A percentile compares a stretch with the other conserved stretches of the same genome.
Evolutionary conservation across 2,888 invertebrate species (phyloP).

Genomic region (Phyto melanocephala): DNA sequence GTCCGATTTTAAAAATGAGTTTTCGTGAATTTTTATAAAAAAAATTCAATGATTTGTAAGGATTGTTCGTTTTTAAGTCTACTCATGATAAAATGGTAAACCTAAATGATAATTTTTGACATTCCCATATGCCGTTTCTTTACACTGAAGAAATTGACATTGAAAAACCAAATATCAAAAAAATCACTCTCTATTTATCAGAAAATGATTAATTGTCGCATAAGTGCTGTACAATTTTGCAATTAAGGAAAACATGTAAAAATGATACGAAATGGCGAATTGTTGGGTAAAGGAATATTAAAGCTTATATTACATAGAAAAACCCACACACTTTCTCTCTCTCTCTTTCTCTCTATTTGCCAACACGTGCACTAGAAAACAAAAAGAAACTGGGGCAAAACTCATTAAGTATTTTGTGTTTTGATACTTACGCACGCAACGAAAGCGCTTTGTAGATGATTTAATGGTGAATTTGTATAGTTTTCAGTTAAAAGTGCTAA

Average conservation of each 20-base stretch:
- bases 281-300: background rate
- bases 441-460: slow-evolving; percentile 19
- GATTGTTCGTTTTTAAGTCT: too few relatives aligned
- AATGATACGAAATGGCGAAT: background rate
- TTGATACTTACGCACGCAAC: slow-evolving; percentile 32
- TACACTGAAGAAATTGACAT: too few relatives aligned
- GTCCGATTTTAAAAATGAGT: too few relatives aligned
- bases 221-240: background rate
- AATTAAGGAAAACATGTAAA: background rate
- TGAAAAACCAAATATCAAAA: too few relatives aligned
- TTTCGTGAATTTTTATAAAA: too few relatives aligned
- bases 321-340: too few relatives aligned
- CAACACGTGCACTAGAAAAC: background rate
- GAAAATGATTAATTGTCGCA: background rate
- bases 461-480: background rate
- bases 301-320: background rate
- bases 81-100: too few relatives aligned
- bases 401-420: background rate
- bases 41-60: too few relatives aligned
- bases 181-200: too few relatives aligned
- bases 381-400: background rate
- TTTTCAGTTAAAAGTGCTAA: background rate
- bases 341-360: too few relatives aligned
- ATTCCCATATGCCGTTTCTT: too few relatives aligned
- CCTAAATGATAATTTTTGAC: too few relatives aligned